Evolutionary conservation across 2,113 vertebrate genomes (phyloP), one percentile per base, ranked within the genome.

Genomic region (Pseudopodoces humilis): DNA sequence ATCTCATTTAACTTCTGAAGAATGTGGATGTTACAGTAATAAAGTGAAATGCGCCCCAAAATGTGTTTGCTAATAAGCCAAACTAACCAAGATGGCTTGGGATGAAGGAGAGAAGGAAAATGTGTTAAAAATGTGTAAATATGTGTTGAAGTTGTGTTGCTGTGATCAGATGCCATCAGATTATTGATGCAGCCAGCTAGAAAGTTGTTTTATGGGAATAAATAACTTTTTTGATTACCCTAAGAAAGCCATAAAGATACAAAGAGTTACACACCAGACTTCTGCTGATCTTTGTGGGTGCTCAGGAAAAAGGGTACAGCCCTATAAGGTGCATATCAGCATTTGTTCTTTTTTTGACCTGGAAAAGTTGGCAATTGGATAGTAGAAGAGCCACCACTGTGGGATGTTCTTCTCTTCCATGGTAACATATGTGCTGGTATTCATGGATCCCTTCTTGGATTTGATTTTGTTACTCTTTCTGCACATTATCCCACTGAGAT

Each of bases 71-170:
- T 91, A 91, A 59, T 69, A 70, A 79, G 60, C 81, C 67, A 74
- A 88, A 37, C 87, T 75, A 72, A 81, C 93, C 88, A 75, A 83
- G 65, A 81, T 79, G 86, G 37, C 65, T 90, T 39, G 78, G 90
- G 72, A 93, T 90, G 80, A 90, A 95, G 71, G 65, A 86, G 80
- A 86, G 90, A 95, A 65, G 86, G 80, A 93, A 52, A 43, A 59
- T 35, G 50, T 92, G 39, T 93, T 92, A 96, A 93, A 69, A 96
- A 86, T 72, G 69, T 95, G 83, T 80, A 96, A 95, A 84, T 92
- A 79, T 17, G 53, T 93, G 91, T 81, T 92, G 85, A 70, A 72
- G 75, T 68, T 77, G 46, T 46, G 37, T 69, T 94, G 86, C 75
- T 68, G 88, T 68, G 71, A 85, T 86, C 88, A 78, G 81, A 83